A percentile compares a stretch with the other conserved stretches of the same genome.
Conservation (phyloP, 2,888 invertebrate species). For the Herminia tarsipennalis region DNA sequence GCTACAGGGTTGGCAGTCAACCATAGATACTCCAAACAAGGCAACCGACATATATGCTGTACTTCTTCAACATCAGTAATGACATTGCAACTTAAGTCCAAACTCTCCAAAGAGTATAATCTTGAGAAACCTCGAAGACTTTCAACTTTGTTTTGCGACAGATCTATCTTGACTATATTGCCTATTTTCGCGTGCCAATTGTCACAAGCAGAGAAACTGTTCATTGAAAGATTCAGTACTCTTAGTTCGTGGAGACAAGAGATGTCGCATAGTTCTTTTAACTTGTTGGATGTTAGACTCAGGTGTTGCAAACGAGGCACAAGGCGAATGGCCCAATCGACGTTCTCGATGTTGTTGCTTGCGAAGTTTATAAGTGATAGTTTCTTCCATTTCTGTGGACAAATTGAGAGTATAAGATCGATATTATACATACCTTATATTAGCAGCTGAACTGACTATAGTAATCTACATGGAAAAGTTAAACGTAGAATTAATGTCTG, state of each 20-base stretch:
- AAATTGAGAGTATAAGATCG: slow-evolving; percentile 2
- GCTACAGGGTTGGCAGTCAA: slow-evolving; percentile 96
- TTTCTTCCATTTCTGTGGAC: slow-evolving; percentile 88
- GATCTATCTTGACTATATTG: slow-evolving; percentile 93
- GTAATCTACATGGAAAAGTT: too few species aligned
- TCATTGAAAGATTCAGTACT: slow-evolving; percentile 92
- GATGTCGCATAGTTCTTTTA: slow-evolving; percentile 90
- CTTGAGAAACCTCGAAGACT: slow-evolving; percentile 91
- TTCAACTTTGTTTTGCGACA: slow-evolving; percentile 93
- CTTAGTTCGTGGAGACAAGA: slow-evolving; percentile 92
- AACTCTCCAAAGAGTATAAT: slow-evolving; percentile 93
- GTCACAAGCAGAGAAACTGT: slow-evolving; percentile 89
- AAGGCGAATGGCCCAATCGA: slow-evolving; percentile 93
- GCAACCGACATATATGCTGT: slow-evolving; percentile 91
- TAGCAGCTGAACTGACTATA: too few species aligned
- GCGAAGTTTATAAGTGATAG: slow-evolving; percentile 91
- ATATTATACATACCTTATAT: too few species aligned
- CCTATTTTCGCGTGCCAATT: slow-evolving; percentile 94
- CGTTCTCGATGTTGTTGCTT: slow-evolving; percentile 90
- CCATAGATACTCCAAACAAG: slow-evolving; percentile 94
- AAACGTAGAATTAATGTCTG: too few species aligned
- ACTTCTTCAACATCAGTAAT: slow-evolving; percentile 93
- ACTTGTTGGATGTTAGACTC: slow-evolving; percentile 91
- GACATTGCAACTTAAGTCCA: slow-evolving; percentile 95
- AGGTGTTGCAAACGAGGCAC: slow-evolving; percentile 90